These are phyloP conservation scores for Notamacropus eugenii DNA, from an alignment of 2,797 vertebrate species.

Conservation along the genomic window DNA sequence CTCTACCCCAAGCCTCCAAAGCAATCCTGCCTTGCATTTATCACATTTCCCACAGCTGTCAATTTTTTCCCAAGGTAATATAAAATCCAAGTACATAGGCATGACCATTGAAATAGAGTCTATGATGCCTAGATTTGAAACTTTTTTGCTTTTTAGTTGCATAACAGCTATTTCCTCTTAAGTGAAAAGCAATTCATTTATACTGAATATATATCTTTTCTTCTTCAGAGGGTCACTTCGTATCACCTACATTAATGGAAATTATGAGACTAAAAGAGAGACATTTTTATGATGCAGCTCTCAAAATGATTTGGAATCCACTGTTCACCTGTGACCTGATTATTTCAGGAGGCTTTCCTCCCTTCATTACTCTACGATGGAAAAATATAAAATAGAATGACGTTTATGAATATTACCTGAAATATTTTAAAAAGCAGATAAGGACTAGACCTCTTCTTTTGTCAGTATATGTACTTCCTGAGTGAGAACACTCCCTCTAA, in stretches of 20 bases:
- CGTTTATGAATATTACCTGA: not conserved
- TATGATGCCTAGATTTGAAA: not conserved
- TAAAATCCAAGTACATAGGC: slow-evolving; percentile 26
- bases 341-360: not conserved
- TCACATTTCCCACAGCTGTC: not conserved
- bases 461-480: not conserved
- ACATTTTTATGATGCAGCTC: slow-evolving; percentile 25
- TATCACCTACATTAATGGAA: slow-evolving; percentile 41
- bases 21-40: not conserved
- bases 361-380: not conserved
- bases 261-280: not conserved
- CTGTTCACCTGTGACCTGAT: slow-evolving; percentile 3
- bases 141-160: slow-evolving; percentile 52
- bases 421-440: not conserved
- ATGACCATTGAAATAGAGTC: not conserved
- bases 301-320: slow-evolving; percentile 63
- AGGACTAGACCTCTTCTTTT: not conserved
- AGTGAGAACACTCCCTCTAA: not conserved
- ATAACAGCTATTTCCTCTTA: slow-evolving; percentile 32
- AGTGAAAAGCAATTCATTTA: slow-evolving; percentile 3
- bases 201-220: not conserved
- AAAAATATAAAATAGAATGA: slow-evolving; percentile 40
- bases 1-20: not conserved
- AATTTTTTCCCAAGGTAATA: not conserved
- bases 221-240: not conserved